Evolutionary conservation across 2,888 invertebrate species (phyloP).

Genomic region (Diarsia dahlii): DNA sequence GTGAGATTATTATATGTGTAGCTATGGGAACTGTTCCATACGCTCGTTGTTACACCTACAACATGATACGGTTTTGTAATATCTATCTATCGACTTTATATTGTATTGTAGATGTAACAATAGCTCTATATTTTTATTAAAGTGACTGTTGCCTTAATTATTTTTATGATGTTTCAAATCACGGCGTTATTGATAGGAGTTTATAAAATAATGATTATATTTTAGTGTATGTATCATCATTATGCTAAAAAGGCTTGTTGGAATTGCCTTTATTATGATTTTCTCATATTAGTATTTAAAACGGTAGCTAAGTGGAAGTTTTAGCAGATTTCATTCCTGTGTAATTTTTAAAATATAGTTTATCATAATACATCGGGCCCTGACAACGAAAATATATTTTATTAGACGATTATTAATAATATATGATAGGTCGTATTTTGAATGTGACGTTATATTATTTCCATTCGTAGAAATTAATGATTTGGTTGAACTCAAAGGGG

Average conservation of each 20-base stretch:
- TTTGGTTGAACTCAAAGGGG: slow-evolving; percentile 56
- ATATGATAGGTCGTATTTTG: slow-evolving; percentile 28
- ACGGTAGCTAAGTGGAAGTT: slow-evolving; percentile 66
- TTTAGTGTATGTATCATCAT: slow-evolving; percentile 71
- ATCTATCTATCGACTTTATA: slow-evolving; percentile 16
- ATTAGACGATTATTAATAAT: slow-evolving; percentile 29
- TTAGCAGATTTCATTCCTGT: slow-evolving; percentile 71
- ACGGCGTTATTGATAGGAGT: slow-evolving; percentile 73
- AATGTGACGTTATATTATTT: slow-evolving; percentile 42
- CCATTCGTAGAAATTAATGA: slow-evolving; percentile 36
- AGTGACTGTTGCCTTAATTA: slow-evolving; percentile 83
- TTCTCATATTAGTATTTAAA: slow-evolving; percentile 65
- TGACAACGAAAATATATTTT: slow-evolving; percentile 77
- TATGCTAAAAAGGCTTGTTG: slow-evolving; percentile 70
- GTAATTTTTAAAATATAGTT: slow-evolving; percentile 63
- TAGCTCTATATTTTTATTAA: slow-evolving; percentile 68
- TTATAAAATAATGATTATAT: slow-evolving; percentile 70
- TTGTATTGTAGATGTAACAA: slow-evolving; percentile 74
- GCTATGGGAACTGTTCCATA: slow-evolving; percentile 73
- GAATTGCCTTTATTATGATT: slow-evolving; percentile 77
- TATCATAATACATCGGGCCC: slow-evolving; percentile 65
- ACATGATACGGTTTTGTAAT: not conserved
- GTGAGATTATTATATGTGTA: slow-evolving; percentile 77
- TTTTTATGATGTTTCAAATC: slow-evolving; percentile 78
- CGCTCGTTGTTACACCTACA: slow-evolving; percentile 73